Evolutionary conservation across 1,140 invertebrate genomes (phyloP), one percentile per base, ranked within the genome.

Genomic region (Phymastichus coffea): DNA sequence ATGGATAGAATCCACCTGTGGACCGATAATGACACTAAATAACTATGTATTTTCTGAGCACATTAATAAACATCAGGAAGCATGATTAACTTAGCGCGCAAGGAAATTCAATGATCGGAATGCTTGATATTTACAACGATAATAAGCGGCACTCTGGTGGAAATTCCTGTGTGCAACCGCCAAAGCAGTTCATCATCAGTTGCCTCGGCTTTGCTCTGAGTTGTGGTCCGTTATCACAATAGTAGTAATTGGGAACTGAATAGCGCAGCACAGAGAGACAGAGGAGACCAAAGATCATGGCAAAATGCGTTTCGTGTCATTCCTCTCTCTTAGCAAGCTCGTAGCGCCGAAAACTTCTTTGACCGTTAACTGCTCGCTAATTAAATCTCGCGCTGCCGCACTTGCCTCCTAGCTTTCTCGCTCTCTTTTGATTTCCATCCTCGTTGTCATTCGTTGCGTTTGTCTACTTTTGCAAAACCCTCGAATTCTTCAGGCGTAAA

Each of bases 201-300:
- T 12, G n/a, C 22, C 12, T n/a, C n/a, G n/a, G n/a, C n/a, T n/a
- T n/a, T n/a, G n/a, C n/a, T n/a, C n/a, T n/a, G n/a, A n/a, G 41
- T 22, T 46, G 23, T 23, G 43, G 43, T 46, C 43, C 7, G 43
- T 26, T 26, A 46, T 46, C 23, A 23, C 43, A n/a, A 22, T 14
- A n/a, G 22, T 17, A 19, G 43, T 46, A 46, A 46, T 46, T 46
- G 23, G 43, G 43, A 46, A 46, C 19, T 43, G 40, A 43, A 43
- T 43, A 43, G 40, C 12, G 15, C 40, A 20, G 10, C 19, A 22
- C 19, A n/a, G n/a, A n/a, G n/a, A n/a, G n/a, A n/a, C n/a, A n/a
- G n/a, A n/a, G n/a, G n/a, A n/a, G 10, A 3, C 19, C 40, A 43
- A 43, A 43, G 40, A 43, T 43, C 19, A 20, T 26, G n/a, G n/a